phyloP scores from a whole-genome alignment of 2,888 invertebrate genomes.

The Calameuta idolon region DNA sequence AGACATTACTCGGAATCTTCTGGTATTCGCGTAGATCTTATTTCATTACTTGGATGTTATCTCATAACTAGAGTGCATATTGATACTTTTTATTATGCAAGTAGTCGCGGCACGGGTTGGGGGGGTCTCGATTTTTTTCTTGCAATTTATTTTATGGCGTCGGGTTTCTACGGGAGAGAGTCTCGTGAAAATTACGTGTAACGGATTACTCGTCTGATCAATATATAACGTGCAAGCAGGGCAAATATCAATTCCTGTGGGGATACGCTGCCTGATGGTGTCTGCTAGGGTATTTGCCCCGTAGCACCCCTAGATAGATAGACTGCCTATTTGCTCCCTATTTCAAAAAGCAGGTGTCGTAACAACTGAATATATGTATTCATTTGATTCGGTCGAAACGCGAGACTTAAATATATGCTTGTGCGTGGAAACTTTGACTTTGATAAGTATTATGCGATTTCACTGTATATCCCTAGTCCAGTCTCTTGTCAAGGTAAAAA shows the following conservation, averaged over 20 bases:
- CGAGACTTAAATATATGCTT: not conserved
- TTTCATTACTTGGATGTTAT: not conserved
- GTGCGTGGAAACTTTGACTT: not conserved
- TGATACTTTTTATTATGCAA: not conserved
- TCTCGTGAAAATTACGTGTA: constrained; percentile 26
- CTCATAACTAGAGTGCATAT: not conserved
- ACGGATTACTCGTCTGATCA: constrained; percentile 11
- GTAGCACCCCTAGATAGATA: constrained; percentile 30
- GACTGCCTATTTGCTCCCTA: not conserved
- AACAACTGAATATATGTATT: not conserved
- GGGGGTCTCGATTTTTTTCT: not conserved
- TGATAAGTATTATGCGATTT: not conserved
- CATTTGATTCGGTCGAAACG: not conserved
- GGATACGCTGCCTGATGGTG: constrained; percentile 28
- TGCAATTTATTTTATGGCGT: not conserved
- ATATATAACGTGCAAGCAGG: constrained; percentile 23
- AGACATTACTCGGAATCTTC: not conserved
- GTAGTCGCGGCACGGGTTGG: not conserved
- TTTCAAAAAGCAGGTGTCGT: not conserved
- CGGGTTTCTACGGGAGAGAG: constrained; percentile 7
- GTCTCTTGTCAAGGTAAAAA: not conserved
- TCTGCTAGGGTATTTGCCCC: constrained; percentile 41
- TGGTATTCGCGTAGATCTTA: not conserved
- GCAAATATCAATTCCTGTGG: constrained; percentile 45
- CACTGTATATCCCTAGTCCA: not conserved